These are phyloP conservation scores for Lasius platythorax DNA, from an alignment of 2,888 invertebrate species.

Conservation along the genomic window DNA sequence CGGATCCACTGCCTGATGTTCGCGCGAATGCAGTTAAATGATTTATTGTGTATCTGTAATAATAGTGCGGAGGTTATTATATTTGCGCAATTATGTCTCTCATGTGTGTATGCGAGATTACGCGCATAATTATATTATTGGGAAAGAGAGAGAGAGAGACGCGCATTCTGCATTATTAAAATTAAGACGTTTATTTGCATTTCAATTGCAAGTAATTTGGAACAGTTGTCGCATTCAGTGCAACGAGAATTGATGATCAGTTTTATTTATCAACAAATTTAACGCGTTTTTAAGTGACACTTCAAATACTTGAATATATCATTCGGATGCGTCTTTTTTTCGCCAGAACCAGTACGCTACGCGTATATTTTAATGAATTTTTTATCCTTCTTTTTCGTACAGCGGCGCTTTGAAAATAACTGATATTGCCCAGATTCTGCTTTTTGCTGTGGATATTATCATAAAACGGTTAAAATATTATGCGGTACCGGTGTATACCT, in stretches of 20 bases:
- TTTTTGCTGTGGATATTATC: neutral
- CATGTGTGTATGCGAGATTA: neutral
- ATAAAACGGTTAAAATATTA: conserved; percentile 39
- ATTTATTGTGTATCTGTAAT: neutral
- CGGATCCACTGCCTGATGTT: neutral
- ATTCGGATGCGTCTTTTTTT: neutral
- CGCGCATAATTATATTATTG: neutral
- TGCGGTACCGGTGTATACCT: neutral
- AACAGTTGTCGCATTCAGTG: neutral
- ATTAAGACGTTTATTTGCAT: neutral
- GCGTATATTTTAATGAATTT: conserved; percentile 10
- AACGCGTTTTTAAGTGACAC: neutral
- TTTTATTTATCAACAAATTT: neutral
- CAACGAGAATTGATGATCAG: neutral
- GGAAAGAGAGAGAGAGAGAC: neutral
- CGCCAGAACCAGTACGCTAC: neutral
- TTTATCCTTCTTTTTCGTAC: neutral
- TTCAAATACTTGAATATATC: neutral
- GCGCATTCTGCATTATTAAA: conserved; percentile 9
- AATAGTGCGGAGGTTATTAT: neutral
- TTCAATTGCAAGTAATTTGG: neutral
- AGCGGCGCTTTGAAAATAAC: neutral
- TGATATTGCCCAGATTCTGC: neutral
- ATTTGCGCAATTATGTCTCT: neutral
- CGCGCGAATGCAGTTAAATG: conserved; percentile 3